Evolutionary conservation across 2,113 vertebrate genomes (phyloP), one percentile per base, ranked within the genome.

Genomic region (Dasypus novemcinctus): DNA sequence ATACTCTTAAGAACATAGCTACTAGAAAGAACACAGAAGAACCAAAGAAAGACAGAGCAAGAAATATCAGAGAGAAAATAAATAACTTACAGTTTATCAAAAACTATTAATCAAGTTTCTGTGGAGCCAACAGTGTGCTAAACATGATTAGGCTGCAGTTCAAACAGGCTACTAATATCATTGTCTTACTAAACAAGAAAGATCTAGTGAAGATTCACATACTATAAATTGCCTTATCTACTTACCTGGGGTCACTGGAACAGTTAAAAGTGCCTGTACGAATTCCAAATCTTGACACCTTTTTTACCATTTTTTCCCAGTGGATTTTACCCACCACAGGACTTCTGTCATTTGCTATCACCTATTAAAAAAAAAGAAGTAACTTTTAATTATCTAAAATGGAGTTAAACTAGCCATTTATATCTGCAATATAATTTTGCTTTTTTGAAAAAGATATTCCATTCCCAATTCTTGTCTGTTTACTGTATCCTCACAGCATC

Each of bases 241-340:
- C 89, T 98, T 93, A 99, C 99, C 99, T 99, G 97, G 99, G 98
- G 95, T 99, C 99, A 98, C 98, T 99, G 84, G 99, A 99, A 96
- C 99, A 99, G 98, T 99, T 99, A 81, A 99, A 99, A 81, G 99
- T 99, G 97, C 99, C 99, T 33, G 99, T 99, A 89, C 99, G 99
- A 97, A 99, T 99, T 92, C 99, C 99, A 87, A 99, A 99, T 98
- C 99, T 99, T 36, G 99, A 99, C 4, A 99, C 99, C 96, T 99
- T 99, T 98, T 99, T 99, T 69, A 99, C 99, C 99, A 99, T 99
- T 97, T 99, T 99, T 94, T 99, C 98, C 99, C 99, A 99, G 97
- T 98, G 99, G 90, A 99, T 98, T 97, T 98, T 99, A 97, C 99
- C 99, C 96, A 99, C 98, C 93, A 99, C 98, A 17, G 99, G 99